Evolutionary conservation across 2,113 vertebrate genomes (phyloP).

Genomic region (Sterrhoptilus dennistouni): DNA sequence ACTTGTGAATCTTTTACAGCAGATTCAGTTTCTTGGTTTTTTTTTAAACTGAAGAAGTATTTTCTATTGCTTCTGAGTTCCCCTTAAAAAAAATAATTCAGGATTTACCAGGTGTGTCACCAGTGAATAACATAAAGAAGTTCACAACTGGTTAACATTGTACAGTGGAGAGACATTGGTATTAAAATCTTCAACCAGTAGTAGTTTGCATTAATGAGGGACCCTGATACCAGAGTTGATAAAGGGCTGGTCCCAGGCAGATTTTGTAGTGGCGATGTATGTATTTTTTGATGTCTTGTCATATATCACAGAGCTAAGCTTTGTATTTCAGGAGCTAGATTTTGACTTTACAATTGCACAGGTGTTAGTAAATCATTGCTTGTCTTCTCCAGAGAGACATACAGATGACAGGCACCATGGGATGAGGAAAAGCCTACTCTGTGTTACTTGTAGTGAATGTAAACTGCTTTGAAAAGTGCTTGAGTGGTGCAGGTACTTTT

Average conservation of each 20-base stretch:
- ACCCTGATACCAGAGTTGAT: not conserved
- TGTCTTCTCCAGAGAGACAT: not conserved
- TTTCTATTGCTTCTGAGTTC: not conserved
- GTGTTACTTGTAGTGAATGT: not conserved
- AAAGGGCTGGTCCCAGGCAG: not conserved
- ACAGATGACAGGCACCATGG: not conserved
- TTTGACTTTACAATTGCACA: not conserved
- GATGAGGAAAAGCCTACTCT: not conserved
- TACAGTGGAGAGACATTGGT: not conserved
- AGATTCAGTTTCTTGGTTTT: not conserved
- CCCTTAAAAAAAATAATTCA: not conserved
- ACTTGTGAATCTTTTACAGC: not conserved
- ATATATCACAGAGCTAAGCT: not conserved
- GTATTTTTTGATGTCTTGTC: not conserved
- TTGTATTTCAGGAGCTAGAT: not conserved
- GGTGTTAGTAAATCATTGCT: not conserved
- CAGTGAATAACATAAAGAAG: not conserved
- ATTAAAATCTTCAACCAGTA: not conserved
- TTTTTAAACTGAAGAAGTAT: not conserved
- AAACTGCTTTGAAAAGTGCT: not conserved
- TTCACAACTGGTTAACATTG: not conserved
- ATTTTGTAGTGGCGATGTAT: not conserved
- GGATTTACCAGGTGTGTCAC: not conserved
- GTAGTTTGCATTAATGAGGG: not conserved
- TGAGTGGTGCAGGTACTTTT: not conserved